These are phyloP conservation scores for Tridacna gigas DNA, from an alignment of 2,888 invertebrate species.

Conservation along the genomic window DNA sequence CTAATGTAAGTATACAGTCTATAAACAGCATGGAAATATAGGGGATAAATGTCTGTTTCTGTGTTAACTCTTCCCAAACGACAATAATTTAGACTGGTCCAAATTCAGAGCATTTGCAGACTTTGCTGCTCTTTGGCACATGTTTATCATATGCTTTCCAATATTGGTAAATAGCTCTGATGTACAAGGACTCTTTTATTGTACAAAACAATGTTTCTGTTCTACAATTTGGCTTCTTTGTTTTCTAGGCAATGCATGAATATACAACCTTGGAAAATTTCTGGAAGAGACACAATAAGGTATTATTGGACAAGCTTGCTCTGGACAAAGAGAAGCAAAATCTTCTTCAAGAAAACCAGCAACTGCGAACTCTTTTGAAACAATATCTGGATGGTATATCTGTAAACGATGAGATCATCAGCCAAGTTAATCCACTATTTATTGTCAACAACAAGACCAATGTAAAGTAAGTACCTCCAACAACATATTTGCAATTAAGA, in stretches of 20 bases:
- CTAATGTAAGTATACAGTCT: constrained; percentile 71
- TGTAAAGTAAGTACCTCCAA: constrained; percentile 79
- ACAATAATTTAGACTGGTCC: too few relatives aligned
- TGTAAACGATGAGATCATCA: constrained; percentile 85
- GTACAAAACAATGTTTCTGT: not conserved
- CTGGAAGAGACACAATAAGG: constrained; percentile 88
- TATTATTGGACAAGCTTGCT: constrained; percentile 86
- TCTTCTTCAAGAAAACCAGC: constrained; percentile 88
- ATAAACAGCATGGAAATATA: too few relatives aligned
- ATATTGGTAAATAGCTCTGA: too few relatives aligned
- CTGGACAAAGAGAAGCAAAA: constrained; percentile 85
- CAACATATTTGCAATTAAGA: too few relatives aligned
- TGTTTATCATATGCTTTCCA: too few relatives aligned
- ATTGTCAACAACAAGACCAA: constrained; percentile 84
- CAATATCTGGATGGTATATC: constrained; percentile 85
- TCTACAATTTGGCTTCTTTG: not conserved
- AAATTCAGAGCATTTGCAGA: too few relatives aligned
- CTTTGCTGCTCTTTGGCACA: too few relatives aligned
- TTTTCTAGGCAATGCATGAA: constrained; percentile 82
- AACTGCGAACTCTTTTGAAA: constrained; percentile 84
- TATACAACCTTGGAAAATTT: constrained; percentile 88
- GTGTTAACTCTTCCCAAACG: too few relatives aligned
- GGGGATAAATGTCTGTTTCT: too few relatives aligned
- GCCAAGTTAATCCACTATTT: constrained; percentile 84
- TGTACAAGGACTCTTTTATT: not conserved